A percentile compares a stretch with the other conserved stretches of the same genome.
phyloP scores from a whole-genome alignment of 1,140 invertebrate species.

The Octopus sinensis region DNA sequence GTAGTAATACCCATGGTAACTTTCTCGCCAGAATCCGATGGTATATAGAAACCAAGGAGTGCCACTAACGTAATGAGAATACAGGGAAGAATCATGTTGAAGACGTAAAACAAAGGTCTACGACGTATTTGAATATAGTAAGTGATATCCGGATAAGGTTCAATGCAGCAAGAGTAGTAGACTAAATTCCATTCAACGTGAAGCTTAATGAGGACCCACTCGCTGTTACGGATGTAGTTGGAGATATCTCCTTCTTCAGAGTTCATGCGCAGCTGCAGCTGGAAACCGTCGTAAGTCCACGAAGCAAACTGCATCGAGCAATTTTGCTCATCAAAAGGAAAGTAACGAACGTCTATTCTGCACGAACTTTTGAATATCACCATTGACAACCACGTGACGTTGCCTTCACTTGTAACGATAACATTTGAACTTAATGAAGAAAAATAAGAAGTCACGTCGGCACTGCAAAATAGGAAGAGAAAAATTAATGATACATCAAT shows the following conservation, averaged over 20 bases:
- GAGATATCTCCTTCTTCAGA: slow-evolving; percentile 52
- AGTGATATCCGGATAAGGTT: slow-evolving; percentile 53
- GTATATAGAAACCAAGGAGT: slow-evolving; percentile 80
- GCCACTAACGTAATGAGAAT: slow-evolving; percentile 82
- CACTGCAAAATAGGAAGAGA: slow-evolving; percentile 40
- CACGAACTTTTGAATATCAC: slow-evolving; percentile 61
- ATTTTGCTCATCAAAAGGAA: slow-evolving; percentile 61
- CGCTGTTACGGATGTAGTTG: slow-evolving; percentile 59
- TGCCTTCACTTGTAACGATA: slow-evolving; percentile 58
- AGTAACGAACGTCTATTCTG: slow-evolving; percentile 59
- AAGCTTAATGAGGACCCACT: slow-evolving; percentile 55
- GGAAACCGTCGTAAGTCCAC: slow-evolving; percentile 88
- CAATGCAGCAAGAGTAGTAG: slow-evolving; percentile 68
- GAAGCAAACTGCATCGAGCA: slow-evolving; percentile 74
- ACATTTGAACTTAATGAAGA: slow-evolving; percentile 57
- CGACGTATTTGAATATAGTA: slow-evolving; percentile 64
- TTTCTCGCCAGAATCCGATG: slow-evolving; percentile 71
- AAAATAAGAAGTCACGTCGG: slow-evolving; percentile 50
- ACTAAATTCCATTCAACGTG: slow-evolving; percentile 65
- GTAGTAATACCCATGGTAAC: slow-evolving; percentile 56
- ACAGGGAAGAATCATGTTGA: slow-evolving; percentile 77
- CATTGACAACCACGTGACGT: slow-evolving; percentile 61
- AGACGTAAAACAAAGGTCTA: slow-evolving; percentile 85
- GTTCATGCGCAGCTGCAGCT: slow-evolving; percentile 44
- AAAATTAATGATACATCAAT: background rate